Conservation (phyloP, 1,140 invertebrate species). For the Cyclina sinensis region DNA sequence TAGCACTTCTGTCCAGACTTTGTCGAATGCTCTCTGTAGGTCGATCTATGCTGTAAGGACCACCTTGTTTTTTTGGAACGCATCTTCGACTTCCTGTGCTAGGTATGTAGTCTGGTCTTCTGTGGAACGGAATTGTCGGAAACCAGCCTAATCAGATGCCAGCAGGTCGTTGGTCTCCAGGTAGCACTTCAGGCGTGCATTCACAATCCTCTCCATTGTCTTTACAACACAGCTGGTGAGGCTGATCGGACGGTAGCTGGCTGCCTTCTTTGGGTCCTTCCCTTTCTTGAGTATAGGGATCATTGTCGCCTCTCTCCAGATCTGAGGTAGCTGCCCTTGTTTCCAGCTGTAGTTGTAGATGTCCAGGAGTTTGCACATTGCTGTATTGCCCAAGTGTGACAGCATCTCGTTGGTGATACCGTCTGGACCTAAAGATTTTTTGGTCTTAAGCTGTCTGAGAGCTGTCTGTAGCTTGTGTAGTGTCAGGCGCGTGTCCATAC, state of each 20-base stretch:
- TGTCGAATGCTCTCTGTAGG: constrained; percentile 47
- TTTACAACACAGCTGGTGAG: background rate
- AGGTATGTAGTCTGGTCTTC: constrained; percentile 34
- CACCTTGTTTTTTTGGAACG: constrained; percentile 11
- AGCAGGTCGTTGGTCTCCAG: background rate
- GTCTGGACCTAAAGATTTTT: constrained; percentile 21
- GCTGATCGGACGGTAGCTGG: constrained; percentile 10
- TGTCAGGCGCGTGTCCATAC: constrained; percentile 5
- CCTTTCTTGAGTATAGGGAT: constrained; percentile 15
- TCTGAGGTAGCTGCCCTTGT: background rate
- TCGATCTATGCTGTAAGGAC: background rate
- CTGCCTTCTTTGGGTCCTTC: too few species aligned
- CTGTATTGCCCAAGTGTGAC: too few species aligned
- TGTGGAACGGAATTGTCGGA: constrained; percentile 18
- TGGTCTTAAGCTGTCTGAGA: constrained; percentile 19
- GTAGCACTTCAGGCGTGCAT: too few species aligned
- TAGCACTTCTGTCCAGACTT: constrained; percentile 30
- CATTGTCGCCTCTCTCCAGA: too few species aligned
- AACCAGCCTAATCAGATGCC: background rate
- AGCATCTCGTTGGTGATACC: constrained; percentile 24
- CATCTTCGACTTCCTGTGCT: background rate
- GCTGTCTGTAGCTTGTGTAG: constrained; percentile 12
- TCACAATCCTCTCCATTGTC: background rate
- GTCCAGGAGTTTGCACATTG: too few species aligned
- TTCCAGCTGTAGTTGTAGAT: constrained; percentile 10